These are phyloP conservation scores for Exocentrus adspersus DNA, from an alignment of 2,888 invertebrate genomes.

Conservation along the genomic window DNA sequence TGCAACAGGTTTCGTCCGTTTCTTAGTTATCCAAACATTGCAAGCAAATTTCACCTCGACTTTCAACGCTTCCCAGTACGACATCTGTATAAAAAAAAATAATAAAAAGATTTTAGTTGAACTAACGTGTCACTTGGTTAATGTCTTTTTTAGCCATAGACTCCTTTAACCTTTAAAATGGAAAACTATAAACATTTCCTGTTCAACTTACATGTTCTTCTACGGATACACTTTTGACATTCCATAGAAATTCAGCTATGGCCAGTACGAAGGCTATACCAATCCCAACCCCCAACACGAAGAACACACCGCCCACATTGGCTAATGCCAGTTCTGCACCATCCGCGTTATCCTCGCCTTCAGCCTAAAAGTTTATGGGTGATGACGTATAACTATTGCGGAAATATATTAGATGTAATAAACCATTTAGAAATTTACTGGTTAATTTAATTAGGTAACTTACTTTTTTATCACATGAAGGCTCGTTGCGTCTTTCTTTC, in stretches of 20 bases:
- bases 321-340: slow-evolving; percentile 72
- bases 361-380: slow-evolving; percentile 20
- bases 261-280: slow-evolving; percentile 78
- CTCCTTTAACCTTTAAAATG: too few relatives aligned
- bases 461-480: slow-evolving; percentile 51
- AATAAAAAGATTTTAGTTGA: too few relatives aligned
- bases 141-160: too few relatives aligned
- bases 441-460: slow-evolving; percentile 13
- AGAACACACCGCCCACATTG: slow-evolving; percentile 92
- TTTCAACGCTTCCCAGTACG: slow-evolving; percentile 74
- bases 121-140: too few relatives aligned
- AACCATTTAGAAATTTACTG: neutral
- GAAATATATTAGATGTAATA: too few relatives aligned
- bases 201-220: slow-evolving; percentile 80
- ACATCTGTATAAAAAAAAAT: slow-evolving; percentile 66
- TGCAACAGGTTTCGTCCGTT: slow-evolving; percentile 66
- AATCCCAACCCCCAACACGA: slow-evolving; percentile 82
- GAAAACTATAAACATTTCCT: too few relatives aligned
- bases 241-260: slow-evolving; percentile 85
- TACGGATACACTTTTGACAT: slow-evolving; percentile 79
- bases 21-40: slow-evolving; percentile 78
- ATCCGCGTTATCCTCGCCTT: slow-evolving; percentile 34
- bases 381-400: too few relatives aligned
- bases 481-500: slow-evolving; percentile 70
- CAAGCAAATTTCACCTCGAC: slow-evolving; percentile 77